A percentile compares a stretch with the other conserved stretches of the same genome.
Evolutionary conservation across 2,113 vertebrate genomes (phyloP).

Genomic region (Emberiza fucata): DNA sequence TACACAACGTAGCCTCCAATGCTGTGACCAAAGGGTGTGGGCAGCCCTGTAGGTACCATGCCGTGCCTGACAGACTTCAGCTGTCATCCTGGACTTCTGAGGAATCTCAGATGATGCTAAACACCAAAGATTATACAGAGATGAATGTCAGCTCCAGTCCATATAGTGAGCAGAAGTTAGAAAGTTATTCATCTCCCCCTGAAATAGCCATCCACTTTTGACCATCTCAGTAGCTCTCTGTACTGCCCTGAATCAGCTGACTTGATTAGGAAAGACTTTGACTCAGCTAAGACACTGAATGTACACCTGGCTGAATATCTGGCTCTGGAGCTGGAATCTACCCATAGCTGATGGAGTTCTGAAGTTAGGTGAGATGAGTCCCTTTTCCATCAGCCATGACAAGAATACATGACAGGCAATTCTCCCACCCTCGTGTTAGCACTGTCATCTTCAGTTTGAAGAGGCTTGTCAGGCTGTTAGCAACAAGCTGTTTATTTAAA

Average conservation of each 20-base stretch:
- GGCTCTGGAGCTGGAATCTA: neutral
- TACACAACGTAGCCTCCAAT: fast-evolving
- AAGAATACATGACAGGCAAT: neutral
- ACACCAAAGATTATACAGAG: neutral
- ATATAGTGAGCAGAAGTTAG: neutral
- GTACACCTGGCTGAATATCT: neutral
- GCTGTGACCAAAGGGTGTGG: neutral
- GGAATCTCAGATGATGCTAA: neutral
- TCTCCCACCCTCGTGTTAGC: neutral
- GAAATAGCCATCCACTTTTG: neutral
- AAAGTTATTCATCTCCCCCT: neutral
- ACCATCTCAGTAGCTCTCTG: neutral
- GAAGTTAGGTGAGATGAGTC: neutral
- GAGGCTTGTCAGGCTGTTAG: neutral
- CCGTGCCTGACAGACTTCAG: neutral
- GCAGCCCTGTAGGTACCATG: neutral
- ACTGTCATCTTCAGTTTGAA: neutral
- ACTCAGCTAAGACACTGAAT: neutral
- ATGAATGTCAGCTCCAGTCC: neutral
- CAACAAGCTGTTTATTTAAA: conserved; percentile 25
- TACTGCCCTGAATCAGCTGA: neutral
- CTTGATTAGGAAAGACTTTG: neutral
- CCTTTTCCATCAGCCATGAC: neutral
- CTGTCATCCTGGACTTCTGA: neutral
- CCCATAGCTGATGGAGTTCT: neutral